phyloP scores from a whole-genome alignment of 2,113 vertebrate genomes.

The Jaculus jaculus region DNA sequence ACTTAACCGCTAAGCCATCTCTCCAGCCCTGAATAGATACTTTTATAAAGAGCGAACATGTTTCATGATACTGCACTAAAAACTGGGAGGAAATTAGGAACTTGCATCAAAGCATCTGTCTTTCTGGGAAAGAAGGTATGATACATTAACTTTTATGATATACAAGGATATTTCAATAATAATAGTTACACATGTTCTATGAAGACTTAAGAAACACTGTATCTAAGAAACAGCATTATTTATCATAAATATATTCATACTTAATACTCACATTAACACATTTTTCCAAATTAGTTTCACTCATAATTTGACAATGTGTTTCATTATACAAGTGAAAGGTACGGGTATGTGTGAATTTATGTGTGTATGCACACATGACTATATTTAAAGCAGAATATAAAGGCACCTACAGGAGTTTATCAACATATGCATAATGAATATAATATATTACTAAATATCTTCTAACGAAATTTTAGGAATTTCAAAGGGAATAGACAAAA shows the following conservation, averaged over 20 bases:
- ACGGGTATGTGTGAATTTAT: fast-evolving
- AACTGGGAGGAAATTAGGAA: conserved; percentile 43
- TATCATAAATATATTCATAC: background rate
- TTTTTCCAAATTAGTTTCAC: conserved; percentile 42
- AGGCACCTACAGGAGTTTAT: background rate
- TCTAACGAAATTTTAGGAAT: conserved; percentile 53
- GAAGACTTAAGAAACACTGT: background rate
- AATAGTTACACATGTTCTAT: conserved; percentile 19
- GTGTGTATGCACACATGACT: background rate
- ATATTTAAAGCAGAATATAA: conserved; percentile 32
- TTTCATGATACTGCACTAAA: conserved; percentile 26
- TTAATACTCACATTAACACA: conserved; percentile 38
- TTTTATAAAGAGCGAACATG: conserved; percentile 11
- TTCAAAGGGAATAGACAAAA: conserved; percentile 60
- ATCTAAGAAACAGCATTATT: conserved; percentile 17
- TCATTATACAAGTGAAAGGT: conserved; percentile 20
- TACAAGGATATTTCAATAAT: background rate
- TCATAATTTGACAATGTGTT: conserved; percentile 16
- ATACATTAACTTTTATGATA: conserved; percentile 30
- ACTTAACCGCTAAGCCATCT: too few relatives aligned
- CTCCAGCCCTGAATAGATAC: background rate
- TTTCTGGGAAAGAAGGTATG: conserved; percentile 40
- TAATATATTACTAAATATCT: conserved; percentile 33
- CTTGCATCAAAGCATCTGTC: conserved; percentile 34
- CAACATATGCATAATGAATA: conserved; percentile 48